Conservation (phyloP, 2,797 vertebrate genomes). For the Vireo griseus region DNA sequence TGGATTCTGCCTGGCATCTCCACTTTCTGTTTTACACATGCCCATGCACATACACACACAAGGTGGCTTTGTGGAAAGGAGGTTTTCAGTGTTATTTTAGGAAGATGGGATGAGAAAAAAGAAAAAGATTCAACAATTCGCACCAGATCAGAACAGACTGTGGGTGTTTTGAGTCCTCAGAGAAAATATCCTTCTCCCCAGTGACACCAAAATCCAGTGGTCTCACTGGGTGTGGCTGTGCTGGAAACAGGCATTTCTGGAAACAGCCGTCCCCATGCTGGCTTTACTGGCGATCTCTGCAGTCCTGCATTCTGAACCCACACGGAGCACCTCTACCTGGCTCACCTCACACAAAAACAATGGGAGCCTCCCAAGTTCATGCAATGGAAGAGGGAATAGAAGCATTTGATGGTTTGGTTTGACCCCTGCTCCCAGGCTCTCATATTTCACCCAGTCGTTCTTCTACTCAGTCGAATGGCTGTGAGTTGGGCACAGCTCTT, state of each 20-base stretch:
- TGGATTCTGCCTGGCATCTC: not conserved
- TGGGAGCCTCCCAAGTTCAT: not conserved
- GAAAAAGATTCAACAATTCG: not conserved
- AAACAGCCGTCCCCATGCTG: not conserved
- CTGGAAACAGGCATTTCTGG: not conserved
- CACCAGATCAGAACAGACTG: not conserved
- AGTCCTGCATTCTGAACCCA: not conserved
- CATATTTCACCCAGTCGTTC: not conserved
- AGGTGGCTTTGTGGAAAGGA: not conserved
- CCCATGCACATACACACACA: not conserved
- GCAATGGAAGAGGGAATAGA: not conserved
- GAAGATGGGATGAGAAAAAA: not conserved
- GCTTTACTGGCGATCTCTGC: not conserved
- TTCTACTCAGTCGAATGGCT: not conserved
- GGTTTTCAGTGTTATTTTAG: not conserved
- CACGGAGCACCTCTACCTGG: not conserved
- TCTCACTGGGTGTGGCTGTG: rapidly evolving
- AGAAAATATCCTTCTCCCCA: not conserved
- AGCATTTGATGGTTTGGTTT: not conserved
- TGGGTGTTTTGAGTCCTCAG: not conserved
- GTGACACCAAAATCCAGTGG: not conserved
- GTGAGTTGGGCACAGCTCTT: not conserved
- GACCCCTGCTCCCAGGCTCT: not conserved
- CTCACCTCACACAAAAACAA: not conserved
- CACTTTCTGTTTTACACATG: not conserved